Evolutionary conservation across 2,113 vertebrate genomes (phyloP).

Genomic region (Piaya cayana): DNA sequence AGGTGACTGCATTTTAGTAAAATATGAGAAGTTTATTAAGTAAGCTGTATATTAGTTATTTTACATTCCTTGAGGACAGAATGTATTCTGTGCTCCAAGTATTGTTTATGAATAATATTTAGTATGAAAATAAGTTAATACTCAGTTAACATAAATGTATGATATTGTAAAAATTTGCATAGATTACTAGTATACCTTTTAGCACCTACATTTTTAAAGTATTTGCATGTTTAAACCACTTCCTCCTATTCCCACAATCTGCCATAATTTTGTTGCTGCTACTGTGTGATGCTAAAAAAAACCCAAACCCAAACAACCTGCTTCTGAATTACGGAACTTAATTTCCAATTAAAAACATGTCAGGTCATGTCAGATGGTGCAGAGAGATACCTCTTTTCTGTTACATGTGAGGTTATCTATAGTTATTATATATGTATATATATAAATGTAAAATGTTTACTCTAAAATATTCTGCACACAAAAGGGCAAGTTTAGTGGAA

Average conservation of each 20-base stretch:
- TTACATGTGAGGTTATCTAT: neutral
- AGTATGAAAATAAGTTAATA: neutral
- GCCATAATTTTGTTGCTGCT: neutral
- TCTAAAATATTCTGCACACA: neutral
- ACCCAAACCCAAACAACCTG: neutral
- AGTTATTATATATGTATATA: neutral
- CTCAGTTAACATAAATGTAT: neutral
- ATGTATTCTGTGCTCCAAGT: neutral
- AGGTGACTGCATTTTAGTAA: neutral
- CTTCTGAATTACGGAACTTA: conserved; percentile 2
- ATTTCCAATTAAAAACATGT: conserved; percentile 25
- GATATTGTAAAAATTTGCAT: neutral
- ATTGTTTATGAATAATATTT: neutral
- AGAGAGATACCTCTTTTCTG: neutral
- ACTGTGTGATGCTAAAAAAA: neutral
- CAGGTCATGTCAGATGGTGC: neutral
- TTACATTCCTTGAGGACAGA: neutral
- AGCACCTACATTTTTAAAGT: neutral
- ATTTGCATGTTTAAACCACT: conserved; percentile 26
- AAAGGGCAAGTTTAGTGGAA: neutral
- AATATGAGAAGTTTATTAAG: neutral
- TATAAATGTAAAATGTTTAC: neutral
- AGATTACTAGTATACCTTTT: neutral
- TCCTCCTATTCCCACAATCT: conserved; percentile 2
- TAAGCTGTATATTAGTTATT: neutral